These are phyloP conservation scores for Hydropsyche tenuis DNA, from an alignment of 1,140 invertebrate genomes.

Conservation along the genomic window DNA sequence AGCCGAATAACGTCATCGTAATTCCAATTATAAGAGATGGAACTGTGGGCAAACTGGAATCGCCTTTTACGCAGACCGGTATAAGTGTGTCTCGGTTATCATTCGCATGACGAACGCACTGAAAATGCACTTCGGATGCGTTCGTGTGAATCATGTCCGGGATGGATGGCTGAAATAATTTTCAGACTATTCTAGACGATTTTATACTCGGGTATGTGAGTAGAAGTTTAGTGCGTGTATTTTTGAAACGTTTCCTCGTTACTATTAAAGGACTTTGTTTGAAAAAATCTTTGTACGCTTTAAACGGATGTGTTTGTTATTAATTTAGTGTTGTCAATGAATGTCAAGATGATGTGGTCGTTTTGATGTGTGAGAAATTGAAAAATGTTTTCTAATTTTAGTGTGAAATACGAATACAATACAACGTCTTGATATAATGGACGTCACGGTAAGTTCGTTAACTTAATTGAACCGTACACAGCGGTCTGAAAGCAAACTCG, in stretches of 20 bases:
- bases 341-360: no score
- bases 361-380: no score
- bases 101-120: background rate
- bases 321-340: no score
- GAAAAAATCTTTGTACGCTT: no score
- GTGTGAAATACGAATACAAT: no score
- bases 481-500: background rate
- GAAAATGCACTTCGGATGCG: constrained; percentile 11
- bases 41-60: constrained; percentile 27
- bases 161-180: background rate
- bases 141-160: background rate
- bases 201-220: no score
- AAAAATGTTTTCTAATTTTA: no score
- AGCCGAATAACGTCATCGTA: no score
- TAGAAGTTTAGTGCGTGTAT: no score
- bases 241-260: no score
- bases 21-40: background rate
- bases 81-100: background rate
- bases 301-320: no score
- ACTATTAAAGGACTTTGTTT: no score
- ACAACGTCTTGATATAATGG: background rate
- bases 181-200: background rate
- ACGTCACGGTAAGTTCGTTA: background rate
- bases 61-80: constrained; percentile 6
- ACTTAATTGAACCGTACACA: constrained; percentile 14